These are phyloP conservation scores for Panurus biarmicus DNA, from an alignment of 2,113 vertebrate species.

Conservation along the genomic window DNA sequence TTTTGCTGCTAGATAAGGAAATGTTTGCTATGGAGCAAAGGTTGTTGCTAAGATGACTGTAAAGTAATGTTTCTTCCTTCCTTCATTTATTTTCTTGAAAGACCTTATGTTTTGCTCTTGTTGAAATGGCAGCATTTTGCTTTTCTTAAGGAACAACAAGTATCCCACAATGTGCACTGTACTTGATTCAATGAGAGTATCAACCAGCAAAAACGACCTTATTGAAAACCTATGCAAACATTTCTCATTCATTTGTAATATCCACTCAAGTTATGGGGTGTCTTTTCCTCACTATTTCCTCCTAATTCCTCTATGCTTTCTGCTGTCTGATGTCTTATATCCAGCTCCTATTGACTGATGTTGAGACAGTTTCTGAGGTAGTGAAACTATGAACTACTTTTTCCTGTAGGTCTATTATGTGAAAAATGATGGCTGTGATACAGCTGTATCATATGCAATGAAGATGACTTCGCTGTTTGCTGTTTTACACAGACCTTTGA, in stretches of 20 bases:
- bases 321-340: not conserved
- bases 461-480: not conserved
- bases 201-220: not conserved
- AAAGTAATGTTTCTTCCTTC: not conserved
- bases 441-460: not conserved
- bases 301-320: not conserved
- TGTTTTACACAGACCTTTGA: not conserved
- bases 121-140: not conserved
- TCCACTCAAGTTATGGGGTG: not conserved
- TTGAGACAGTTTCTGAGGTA: not conserved
- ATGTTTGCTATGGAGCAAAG: not conserved
- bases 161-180: not conserved
- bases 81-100: not conserved
- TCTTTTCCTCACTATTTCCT: not conserved
- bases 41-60: not conserved
- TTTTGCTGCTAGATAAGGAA: not conserved
- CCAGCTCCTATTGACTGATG: not conserved
- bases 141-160: not conserved
- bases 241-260: not conserved
- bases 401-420: not conserved
- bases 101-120: not conserved
- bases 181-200: not conserved
- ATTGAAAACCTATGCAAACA: not conserved
- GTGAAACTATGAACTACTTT: not conserved
- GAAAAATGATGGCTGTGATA: not conserved